Evolutionary conservation across 1,140 invertebrate genomes (phyloP).

Genomic region (Cydia pomonella): DNA sequence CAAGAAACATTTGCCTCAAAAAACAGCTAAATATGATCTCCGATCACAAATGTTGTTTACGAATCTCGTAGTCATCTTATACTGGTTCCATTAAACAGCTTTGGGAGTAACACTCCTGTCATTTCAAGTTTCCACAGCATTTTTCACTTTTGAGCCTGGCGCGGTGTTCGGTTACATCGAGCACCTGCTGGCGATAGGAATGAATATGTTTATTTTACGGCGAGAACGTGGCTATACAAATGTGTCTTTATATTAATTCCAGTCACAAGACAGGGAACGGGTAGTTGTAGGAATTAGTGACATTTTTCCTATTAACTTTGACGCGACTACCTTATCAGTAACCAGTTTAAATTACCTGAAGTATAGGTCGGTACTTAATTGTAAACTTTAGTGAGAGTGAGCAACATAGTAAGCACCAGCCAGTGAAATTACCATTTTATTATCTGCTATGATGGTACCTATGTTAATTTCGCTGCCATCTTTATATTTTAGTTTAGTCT

Average conservation of each 20-base stretch:
- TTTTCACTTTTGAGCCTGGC: neutral
- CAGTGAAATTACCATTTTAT: no score
- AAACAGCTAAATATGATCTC: neutral
- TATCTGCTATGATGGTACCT: no score
- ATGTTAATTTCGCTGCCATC: no score
- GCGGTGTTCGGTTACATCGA: slow-evolving; percentile 1
- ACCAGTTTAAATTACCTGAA: neutral
- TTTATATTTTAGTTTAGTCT: no score
- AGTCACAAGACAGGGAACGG: neutral
- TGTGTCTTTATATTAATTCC: neutral
- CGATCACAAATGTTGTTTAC: neutral
- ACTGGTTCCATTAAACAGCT: neutral
- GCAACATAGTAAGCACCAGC: neutral
- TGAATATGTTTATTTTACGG: slow-evolving; percentile 17
- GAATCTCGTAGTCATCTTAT: neutral
- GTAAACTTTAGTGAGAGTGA: neutral
- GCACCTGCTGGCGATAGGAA: slow-evolving; percentile 18
- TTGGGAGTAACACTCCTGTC: neutral
- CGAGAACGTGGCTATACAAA: slow-evolving; percentile 3
- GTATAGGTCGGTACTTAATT: neutral
- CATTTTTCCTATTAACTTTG: neutral
- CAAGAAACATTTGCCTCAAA: neutral
- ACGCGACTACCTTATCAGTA: neutral
- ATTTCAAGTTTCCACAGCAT: slow-evolving; percentile 19
- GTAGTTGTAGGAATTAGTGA: neutral